Conservation (phyloP, 2,888 invertebrate genomes). For the Sesia apiformis region DNA sequence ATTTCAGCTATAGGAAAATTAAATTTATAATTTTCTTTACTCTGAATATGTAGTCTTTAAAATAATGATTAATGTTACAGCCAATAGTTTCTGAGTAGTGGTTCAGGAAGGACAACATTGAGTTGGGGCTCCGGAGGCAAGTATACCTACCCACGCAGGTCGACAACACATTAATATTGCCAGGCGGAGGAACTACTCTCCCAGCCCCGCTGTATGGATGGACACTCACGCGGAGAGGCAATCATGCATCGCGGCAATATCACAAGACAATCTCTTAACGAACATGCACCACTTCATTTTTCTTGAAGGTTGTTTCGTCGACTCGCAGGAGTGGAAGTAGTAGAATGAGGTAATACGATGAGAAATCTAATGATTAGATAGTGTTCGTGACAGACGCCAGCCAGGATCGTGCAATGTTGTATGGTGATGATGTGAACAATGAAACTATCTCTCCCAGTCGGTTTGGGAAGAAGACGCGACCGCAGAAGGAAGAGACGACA, state of each 20-base stretch:
- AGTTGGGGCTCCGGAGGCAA: too few relatives aligned
- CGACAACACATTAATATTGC: background rate
- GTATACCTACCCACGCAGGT: too few relatives aligned
- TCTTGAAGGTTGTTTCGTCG: slow-evolving; percentile 32
- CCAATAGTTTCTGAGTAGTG: too few relatives aligned
- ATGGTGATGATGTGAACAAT: slow-evolving; percentile 46
- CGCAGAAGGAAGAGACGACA: slow-evolving; percentile 55
- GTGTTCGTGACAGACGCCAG: slow-evolving; percentile 35
- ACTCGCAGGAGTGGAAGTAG: slow-evolving; percentile 34
- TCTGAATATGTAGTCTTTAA: too few relatives aligned
- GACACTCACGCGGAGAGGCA: slow-evolving; percentile 29
- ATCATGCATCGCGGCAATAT: slow-evolving; percentile 41
- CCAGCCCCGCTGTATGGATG: slow-evolving; percentile 14
- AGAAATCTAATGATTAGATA: slow-evolving; percentile 42
- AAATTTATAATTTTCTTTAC: too few relatives aligned
- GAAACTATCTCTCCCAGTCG: slow-evolving; percentile 54
- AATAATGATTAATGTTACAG: too few relatives aligned
- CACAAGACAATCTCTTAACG: slow-evolving; percentile 29
- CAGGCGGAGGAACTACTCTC: slow-evolving; percentile 22
- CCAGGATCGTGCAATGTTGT: slow-evolving; percentile 57
- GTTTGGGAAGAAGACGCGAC: slow-evolving; percentile 51
- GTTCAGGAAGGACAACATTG: too few relatives aligned
- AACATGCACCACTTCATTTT: slow-evolving; percentile 50
- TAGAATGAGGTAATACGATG: slow-evolving; percentile 45
- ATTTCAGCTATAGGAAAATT: too few relatives aligned